Conservation (phyloP, 1,140 invertebrate genomes). For the Charaxes varanes region DNA sequence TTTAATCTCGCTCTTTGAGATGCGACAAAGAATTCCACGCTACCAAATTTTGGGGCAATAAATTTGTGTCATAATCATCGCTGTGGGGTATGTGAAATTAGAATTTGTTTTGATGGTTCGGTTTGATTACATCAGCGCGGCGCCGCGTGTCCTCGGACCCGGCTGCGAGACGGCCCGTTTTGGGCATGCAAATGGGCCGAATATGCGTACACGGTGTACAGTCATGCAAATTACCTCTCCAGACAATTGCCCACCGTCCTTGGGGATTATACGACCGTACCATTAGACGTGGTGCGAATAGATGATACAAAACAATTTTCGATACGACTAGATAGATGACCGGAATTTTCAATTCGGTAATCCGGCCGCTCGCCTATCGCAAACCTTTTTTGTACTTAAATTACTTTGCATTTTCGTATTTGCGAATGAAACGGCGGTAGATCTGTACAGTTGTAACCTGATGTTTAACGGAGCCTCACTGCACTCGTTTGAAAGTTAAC, state of each 20-base stretch:
- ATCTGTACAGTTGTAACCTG: no score
- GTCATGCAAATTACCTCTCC: slow-evolving; percentile 61
- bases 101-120: slow-evolving; percentile 44
- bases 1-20: slow-evolving; percentile 25
- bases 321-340: slow-evolving; percentile 34
- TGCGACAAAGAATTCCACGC: slow-evolving; percentile 23
- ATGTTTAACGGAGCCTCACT: no score
- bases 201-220: slow-evolving; percentile 40
- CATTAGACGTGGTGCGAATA: slow-evolving; percentile 46
- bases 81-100: slow-evolving; percentile 39
- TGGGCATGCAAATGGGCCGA: slow-evolving; percentile 62
- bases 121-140: slow-evolving; percentile 52
- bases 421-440: no score
- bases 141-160: slow-evolving; percentile 29
- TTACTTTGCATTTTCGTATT: no score
- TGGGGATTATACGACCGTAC: slow-evolving; percentile 48
- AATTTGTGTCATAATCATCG: slow-evolving; percentile 42
- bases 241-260: slow-evolving; percentile 62
- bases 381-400: slow-evolving; percentile 18
- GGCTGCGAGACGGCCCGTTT: slow-evolving; percentile 33
- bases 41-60: slow-evolving; percentile 34
- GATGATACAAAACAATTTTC: slow-evolving; percentile 49
- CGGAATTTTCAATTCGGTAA: slow-evolving; percentile 30
- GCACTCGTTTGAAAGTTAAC: no score
- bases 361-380: slow-evolving; percentile 17